Base-by-base conservation (phyloP, 2,797 vertebrate species). In the Helicolenus hilgendorfi region DNA sequence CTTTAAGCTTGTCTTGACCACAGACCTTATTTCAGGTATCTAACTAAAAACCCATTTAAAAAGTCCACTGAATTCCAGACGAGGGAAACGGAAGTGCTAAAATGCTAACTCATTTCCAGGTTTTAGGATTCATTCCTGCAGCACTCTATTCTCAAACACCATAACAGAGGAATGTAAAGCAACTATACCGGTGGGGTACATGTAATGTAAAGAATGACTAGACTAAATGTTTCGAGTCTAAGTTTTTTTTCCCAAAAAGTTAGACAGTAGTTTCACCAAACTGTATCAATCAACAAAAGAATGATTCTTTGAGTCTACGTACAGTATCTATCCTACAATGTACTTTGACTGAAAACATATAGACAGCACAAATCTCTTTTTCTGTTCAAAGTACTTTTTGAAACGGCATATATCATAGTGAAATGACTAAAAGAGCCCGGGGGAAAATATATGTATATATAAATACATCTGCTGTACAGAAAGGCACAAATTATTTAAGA, bases 401-500 rank as follows among this genome's bases (percentile, higher is more conserved):
- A 68, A 81, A 74, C 20, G 38, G 35, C 24, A 29, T 15, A 38
- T 38, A 24, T 41, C 15, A 41, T 4, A 78, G 27, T 27, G 18
- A 60, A 14, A 35, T 11, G 18, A 63, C 3, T 63, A 45, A 20
- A 49, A 68, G 4, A 79, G 33, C 20, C 65, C 13, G 18, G 11
- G 8, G 33, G 13, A 35, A 11, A 22, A n/a, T 45, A 45, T 45
- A 45, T 45, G 15, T 53, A 53, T 53, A n/a, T 3, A 63, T n/a
- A 81, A 70, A 56, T 35, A 38, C 18, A 80, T 38, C 29, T 49
- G 59, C 65, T 13, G 33, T 15, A 53, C 38, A 87, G 65, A 80
- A 78, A 85, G 58, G 70, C 58, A 72, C 59, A 86, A 77, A 84
- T 63, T 75, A 31, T 89, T 83, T 65, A 68, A 70, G 36, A 77